A percentile compares a stretch with the other conserved stretches of the same genome.
phyloP scores from a whole-genome alignment of 2,113 vertebrate species.

The Beaufortia kweichowensis region DNA sequence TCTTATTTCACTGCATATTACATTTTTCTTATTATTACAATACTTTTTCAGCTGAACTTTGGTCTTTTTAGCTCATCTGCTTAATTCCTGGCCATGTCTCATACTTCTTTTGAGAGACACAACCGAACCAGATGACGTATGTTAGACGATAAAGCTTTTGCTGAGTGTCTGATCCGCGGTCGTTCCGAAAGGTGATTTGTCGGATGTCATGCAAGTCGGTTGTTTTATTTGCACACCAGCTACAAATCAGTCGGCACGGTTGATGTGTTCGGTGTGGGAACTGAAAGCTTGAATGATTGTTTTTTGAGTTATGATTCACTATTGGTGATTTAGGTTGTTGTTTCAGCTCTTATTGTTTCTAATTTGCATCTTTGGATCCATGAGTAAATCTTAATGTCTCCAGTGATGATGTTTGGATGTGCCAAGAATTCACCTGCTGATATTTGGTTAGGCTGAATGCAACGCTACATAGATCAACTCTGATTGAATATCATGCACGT shows the following conservation, averaged over 20 bases:
- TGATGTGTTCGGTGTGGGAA: neutral
- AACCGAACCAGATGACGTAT: neutral
- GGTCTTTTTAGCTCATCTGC: constrained; percentile 1
- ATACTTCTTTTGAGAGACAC: neutral
- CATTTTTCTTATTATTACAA: no score
- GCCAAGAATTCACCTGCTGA: neutral
- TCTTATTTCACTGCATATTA: no score
- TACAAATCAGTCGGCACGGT: neutral
- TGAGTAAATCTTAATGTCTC: neutral
- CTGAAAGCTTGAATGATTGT: neutral
- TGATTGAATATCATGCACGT: neutral
- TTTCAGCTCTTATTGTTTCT: neutral
- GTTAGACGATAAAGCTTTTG: neutral
- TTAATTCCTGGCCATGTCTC: constrained; percentile 13
- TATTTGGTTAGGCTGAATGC: neutral
- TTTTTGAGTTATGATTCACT: constrained; percentile 15
- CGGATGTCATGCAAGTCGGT: neutral
- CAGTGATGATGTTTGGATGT: neutral
- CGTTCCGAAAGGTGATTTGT: constrained; percentile 1
- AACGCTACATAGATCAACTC: neutral
- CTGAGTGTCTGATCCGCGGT: neutral
- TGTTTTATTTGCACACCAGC: neutral
- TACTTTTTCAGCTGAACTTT: no score
- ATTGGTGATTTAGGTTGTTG: constrained; percentile 2
- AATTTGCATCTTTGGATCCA: constrained; percentile 16